phyloP scores from a whole-genome alignment of 2,113 vertebrate species.

The Salvelinus alpinus region DNA sequence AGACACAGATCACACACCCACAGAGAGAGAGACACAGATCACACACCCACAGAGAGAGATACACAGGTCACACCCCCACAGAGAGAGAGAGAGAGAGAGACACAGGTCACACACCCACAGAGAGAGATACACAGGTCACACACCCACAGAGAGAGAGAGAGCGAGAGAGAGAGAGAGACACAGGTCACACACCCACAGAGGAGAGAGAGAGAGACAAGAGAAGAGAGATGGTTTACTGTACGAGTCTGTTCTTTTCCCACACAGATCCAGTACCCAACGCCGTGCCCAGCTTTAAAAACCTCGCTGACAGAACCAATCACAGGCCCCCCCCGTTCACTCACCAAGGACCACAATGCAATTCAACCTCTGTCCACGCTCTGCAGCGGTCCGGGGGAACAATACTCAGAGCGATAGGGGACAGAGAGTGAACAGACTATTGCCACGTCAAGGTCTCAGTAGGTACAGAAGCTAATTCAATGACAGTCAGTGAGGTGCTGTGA shows the following conservation, averaged over 20 bases:
- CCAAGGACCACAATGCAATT: constrained; percentile 55
- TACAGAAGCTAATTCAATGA: constrained; percentile 19
- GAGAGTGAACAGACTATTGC: constrained; percentile 21
- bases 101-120: too few species aligned
- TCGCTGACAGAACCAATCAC: constrained; percentile 66
- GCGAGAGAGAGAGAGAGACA: too few species aligned
- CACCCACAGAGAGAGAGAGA: too few species aligned
- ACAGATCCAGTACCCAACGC: constrained; percentile 67
- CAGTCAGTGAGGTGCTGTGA: constrained; percentile 35
- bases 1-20: too few species aligned
- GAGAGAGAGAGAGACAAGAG: not conserved
- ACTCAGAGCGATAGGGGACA: not conserved
- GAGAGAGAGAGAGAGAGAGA: too few species aligned
- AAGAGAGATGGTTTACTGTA: constrained; percentile 13
- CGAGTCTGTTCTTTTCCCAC: constrained; percentile 67
- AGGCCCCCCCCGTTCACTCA: constrained; percentile 66
- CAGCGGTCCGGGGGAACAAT: constrained; percentile 46
- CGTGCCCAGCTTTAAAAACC: constrained; percentile 60
- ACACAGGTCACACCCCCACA: too few species aligned
- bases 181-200: not conserved
- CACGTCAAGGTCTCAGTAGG: constrained; percentile 46
- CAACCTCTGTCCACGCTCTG: constrained; percentile 34
- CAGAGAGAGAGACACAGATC: not conserved
- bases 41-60: too few species aligned
- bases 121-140: not conserved